Evolutionary conservation across 1,140 invertebrate genomes (phyloP).

Genomic region (Melitaea cinxia): DNA sequence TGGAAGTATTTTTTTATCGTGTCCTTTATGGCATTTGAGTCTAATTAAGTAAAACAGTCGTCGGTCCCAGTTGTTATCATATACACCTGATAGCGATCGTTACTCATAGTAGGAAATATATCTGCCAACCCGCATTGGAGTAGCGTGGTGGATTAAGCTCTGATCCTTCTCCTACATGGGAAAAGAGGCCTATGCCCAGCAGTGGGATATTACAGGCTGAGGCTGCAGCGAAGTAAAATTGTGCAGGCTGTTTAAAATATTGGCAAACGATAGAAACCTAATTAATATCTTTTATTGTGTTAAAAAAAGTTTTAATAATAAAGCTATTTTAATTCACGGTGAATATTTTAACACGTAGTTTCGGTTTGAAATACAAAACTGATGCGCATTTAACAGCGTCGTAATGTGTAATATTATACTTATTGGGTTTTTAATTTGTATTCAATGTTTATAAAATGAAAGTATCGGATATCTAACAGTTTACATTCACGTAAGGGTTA

Average conservation of each 20-base stretch:
- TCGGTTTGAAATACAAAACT: constrained; percentile 11
- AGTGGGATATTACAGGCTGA: too few relatives aligned
- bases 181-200: too few relatives aligned
- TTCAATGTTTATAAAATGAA: constrained; percentile 61
- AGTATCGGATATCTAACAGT: constrained; percentile 69
- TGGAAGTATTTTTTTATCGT: constrained; percentile 4
- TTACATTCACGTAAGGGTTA: constrained; percentile 34
- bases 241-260: background rate
- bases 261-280: background rate
- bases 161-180: too few relatives aligned
- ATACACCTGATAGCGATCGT: too few relatives aligned
- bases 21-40: background rate
- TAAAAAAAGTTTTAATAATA: constrained; percentile 13
- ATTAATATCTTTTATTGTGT: background rate
- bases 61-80: too few relatives aligned
- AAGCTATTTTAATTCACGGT: constrained; percentile 8
- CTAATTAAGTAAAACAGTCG: background rate
- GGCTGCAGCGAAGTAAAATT: too few relatives aligned
- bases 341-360: background rate
- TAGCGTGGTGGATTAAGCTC: too few relatives aligned
- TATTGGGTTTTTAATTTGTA: constrained; percentile 44
- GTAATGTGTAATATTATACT: constrained; percentile 55
- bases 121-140: too few relatives aligned
- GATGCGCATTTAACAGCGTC: constrained; percentile 5
- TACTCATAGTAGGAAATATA: too few relatives aligned